Conservation (phyloP, 2,797 vertebrate genomes). For the Erpetoichthys calabaricus region DNA sequence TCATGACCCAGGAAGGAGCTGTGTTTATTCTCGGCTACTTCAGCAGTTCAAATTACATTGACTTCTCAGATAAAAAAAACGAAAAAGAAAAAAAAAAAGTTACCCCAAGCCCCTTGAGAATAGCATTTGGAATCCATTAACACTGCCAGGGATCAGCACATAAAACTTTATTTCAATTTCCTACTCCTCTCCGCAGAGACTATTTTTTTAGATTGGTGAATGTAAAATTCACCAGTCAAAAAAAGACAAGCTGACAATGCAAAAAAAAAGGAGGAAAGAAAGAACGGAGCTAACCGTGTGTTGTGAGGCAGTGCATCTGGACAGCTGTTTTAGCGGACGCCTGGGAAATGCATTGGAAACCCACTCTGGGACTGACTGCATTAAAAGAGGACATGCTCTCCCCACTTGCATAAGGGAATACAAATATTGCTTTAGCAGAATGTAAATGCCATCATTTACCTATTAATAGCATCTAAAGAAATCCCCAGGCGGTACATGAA, state of each 20-base stretch:
- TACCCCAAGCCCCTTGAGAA: conserved; percentile 2
- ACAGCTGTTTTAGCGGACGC: not conserved
- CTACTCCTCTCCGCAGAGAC: conserved; percentile 15
- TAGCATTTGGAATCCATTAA: conserved; percentile 29
- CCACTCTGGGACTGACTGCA: no score
- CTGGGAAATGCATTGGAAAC: no score
- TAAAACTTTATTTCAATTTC: conserved; percentile 19
- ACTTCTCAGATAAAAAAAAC: conserved; percentile 8
- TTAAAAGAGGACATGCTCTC: no score
- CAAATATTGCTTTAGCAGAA: no score
- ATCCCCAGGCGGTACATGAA: no score
- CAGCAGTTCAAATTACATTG: conserved; percentile 34
- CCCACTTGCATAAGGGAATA: no score
- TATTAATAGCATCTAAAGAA: no score
- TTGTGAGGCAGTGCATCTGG: not conserved
- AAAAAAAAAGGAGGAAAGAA: not conserved
- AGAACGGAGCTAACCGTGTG: not conserved
- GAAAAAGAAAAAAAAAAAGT: conserved; percentile 10
- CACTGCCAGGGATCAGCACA: conserved; percentile 16
- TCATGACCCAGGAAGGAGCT: conserved; percentile 28
- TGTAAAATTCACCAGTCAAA: not conserved
- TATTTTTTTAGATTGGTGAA: not conserved
- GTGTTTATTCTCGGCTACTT: conserved; percentile 32
- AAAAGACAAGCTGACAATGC: not conserved
- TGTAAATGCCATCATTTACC: no score